Evolutionary conservation across 2,797 vertebrate genomes (phyloP).

Genomic region (Danio choprae): DNA sequence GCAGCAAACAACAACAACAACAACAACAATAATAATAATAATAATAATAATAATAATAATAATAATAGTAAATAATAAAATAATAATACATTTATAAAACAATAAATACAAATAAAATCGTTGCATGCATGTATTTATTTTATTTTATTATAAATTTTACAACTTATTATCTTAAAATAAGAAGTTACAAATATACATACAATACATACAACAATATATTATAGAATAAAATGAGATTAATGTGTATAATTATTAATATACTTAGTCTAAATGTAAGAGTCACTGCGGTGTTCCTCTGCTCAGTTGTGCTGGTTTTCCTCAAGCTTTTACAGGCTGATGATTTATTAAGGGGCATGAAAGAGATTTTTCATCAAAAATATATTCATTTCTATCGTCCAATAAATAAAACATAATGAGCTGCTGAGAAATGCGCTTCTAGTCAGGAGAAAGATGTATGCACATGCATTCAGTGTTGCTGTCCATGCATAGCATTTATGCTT

Average conservation of each 20-base stretch:
- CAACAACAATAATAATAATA: no score
- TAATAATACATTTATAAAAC: no score
- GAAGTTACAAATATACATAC: no score
- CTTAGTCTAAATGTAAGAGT: neutral
- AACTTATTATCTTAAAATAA: no score
- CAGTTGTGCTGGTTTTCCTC: constrained; percentile 47
- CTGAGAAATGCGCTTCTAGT: constrained; percentile 26
- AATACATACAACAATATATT: no score
- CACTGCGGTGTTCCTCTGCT: neutral
- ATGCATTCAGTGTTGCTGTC: constrained; percentile 4
- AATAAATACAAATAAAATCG: no score
- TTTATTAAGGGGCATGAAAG: constrained; percentile 66
- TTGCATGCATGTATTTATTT: no score
- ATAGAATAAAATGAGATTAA: no score
- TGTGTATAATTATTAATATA: no score
- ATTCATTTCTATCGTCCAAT: constrained; percentile 58
- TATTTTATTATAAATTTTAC: no score
- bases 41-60: no score
- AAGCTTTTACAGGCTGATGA: constrained; percentile 60
- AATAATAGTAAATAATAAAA: neutral
- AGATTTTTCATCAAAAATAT: constrained; percentile 71
- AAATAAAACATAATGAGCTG: constrained; percentile 64
- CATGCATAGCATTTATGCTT: neutral
- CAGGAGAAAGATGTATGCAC: constrained; percentile 33
- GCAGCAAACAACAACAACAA: no score